These are phyloP conservation scores for Zophobas morio DNA, from an alignment of 1,140 invertebrate species.

Conservation along the genomic window DNA sequence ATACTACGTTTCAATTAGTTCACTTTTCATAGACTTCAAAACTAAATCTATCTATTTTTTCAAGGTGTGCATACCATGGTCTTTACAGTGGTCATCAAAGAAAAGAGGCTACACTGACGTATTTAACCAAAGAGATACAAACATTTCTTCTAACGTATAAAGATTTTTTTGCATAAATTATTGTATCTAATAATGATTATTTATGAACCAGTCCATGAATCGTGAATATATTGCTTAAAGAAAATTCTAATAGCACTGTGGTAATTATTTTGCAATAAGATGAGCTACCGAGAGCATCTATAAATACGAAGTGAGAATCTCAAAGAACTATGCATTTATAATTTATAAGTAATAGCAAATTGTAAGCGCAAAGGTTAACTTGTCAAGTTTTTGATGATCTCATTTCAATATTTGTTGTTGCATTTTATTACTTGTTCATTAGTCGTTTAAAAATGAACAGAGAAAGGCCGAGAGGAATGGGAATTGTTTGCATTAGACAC, in stretches of 20 bases:
- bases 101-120: no score
- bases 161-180: conserved; percentile 26
- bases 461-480: conserved; percentile 35
- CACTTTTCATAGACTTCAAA: no score
- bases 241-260: conserved; percentile 35
- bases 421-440: conserved; percentile 41
- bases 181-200: not conserved
- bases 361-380: conserved; percentile 39
- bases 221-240: conserved; percentile 15
- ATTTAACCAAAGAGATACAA: no score
- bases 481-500: conserved; percentile 30
- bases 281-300: conserved; percentile 33
- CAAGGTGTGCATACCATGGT: not conserved
- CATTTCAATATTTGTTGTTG: conserved; percentile 39
- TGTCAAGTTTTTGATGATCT: conserved; percentile 42
- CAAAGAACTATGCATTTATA: conserved; percentile 38
- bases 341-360: conserved; percentile 39
- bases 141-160: no score
- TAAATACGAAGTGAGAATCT: conserved; percentile 38
- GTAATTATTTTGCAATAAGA: conserved; percentile 39
- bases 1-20: no score
- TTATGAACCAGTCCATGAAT: conserved; percentile 16
- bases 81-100: not conserved
- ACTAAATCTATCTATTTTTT: no score
- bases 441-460: conserved; percentile 28